Percentiles rank a stretch among this genome's conserved stretches.
Conservation (phyloP, 1,140 invertebrate genomes). For the Proctacanthus coquilletti region DNA sequence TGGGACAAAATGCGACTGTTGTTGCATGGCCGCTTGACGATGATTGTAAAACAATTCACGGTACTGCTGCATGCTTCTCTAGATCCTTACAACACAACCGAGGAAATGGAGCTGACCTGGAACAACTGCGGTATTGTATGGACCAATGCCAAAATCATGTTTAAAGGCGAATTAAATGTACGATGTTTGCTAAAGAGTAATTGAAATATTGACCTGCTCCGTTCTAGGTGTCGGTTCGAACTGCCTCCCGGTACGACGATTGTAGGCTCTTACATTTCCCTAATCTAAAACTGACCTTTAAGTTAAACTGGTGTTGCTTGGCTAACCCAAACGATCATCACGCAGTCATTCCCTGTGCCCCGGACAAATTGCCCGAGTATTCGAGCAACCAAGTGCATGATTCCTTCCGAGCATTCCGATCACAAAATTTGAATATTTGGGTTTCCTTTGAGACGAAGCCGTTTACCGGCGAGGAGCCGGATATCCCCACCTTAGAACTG, state of each 20-base stretch:
- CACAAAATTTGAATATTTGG: slow-evolving; percentile 79
- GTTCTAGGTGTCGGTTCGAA: slow-evolving; percentile 68
- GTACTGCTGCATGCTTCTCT: slow-evolving; percentile 84
- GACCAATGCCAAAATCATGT: slow-evolving; percentile 81
- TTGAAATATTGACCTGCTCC: neutral
- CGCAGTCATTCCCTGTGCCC: slow-evolving; percentile 89
- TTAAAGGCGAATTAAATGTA: slow-evolving; percentile 67
- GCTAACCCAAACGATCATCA: slow-evolving; percentile 93
- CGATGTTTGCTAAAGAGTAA: neutral
- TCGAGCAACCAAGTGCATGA: slow-evolving; percentile 85
- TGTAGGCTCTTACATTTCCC: slow-evolving; percentile 83
- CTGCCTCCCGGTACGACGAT: slow-evolving; percentile 97
- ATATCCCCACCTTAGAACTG: slow-evolving; percentile 62
- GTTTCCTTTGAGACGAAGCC: slow-evolving; percentile 79
- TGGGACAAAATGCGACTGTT: slow-evolving; percentile 95
- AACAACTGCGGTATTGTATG: slow-evolving; percentile 82
- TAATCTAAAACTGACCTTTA: slow-evolving; percentile 68
- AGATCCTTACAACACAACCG: slow-evolving; percentile 96
- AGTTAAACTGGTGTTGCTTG: slow-evolving; percentile 80
- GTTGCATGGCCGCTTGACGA: slow-evolving; percentile 81
- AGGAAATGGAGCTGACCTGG: slow-evolving; percentile 97
- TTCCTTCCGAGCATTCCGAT: slow-evolving; percentile 83
- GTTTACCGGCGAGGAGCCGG: slow-evolving; percentile 37
- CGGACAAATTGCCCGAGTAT: slow-evolving; percentile 92
- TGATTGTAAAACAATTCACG: slow-evolving; percentile 71